phyloP scores from a whole-genome alignment of 2,113 vertebrate genomes.

The Dipodomys merriami region DNA sequence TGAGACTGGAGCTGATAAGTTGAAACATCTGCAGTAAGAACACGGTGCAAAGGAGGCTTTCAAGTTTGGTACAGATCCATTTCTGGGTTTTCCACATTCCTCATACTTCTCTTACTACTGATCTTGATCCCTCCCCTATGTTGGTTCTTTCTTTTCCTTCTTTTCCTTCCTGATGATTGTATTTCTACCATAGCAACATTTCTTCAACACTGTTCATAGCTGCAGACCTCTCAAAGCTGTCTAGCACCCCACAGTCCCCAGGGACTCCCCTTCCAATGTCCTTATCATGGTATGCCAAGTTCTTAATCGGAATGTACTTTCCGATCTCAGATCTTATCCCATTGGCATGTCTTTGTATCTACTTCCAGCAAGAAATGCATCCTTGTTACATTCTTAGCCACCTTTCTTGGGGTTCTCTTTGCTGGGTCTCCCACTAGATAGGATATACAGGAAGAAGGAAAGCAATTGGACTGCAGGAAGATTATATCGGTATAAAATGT shows the following conservation, averaged over 20 bases:
- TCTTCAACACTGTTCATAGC: not conserved
- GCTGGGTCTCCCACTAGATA: too few species aligned
- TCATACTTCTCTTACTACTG: not conserved
- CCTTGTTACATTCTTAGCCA: not conserved
- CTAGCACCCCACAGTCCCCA: not conserved
- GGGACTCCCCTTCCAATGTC: not conserved
- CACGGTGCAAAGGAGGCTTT: not conserved
- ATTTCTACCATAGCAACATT: not conserved
- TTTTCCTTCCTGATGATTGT: not conserved
- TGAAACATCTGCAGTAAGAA: not conserved
- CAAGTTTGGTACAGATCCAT: not conserved
- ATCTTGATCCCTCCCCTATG: not conserved
- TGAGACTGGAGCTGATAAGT: not conserved
- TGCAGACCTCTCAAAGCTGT: not conserved
- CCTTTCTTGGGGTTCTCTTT: not conserved
- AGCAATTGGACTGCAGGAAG: too few species aligned
- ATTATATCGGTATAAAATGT: too few species aligned
- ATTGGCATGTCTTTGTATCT: not conserved
- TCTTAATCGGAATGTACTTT: not conserved
- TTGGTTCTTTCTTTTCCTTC: not conserved
- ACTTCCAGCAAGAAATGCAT: not conserved
- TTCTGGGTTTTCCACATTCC: not conserved
- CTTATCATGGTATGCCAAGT: not conserved
- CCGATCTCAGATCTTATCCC: not conserved
- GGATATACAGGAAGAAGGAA: too few species aligned